Conservation (phyloP, 2,888 invertebrate genomes). For the Atrina japonica region DNA sequence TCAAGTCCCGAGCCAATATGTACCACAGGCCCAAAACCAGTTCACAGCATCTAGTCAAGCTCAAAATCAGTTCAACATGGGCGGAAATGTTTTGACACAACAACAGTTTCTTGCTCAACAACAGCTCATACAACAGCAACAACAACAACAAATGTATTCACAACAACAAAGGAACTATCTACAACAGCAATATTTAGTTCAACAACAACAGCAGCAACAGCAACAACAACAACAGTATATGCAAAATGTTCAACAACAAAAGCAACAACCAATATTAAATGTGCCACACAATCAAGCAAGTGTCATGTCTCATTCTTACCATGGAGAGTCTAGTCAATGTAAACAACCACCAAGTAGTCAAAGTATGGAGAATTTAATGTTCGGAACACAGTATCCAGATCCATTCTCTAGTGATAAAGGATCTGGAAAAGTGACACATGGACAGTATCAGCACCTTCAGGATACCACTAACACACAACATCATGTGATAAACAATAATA, state of each 20-base stretch:
- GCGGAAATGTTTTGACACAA: slow-evolving; percentile 28
- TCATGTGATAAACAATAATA: slow-evolving; percentile 41
- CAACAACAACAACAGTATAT: slow-evolving; percentile 11
- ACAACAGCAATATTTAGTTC: slow-evolving; percentile 55
- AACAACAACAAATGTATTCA: slow-evolving; percentile 42
- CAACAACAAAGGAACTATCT: slow-evolving; percentile 47
- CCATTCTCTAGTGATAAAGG: slow-evolving; percentile 1
- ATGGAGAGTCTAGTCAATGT: slow-evolving; percentile 27
- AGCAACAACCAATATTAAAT: slow-evolving; percentile 19
- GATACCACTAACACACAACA: slow-evolving; percentile 39
- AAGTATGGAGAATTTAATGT: slow-evolving; percentile 38
- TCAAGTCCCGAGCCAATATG: slow-evolving; percentile 25
- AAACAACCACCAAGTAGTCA: slow-evolving; percentile 24
- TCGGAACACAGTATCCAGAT: slow-evolving; percentile 4
- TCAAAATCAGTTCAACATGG: slow-evolving; percentile 41
- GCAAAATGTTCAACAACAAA: slow-evolving; percentile 26
- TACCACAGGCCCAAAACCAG: background rate
- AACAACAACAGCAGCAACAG: slow-evolving; percentile 48
- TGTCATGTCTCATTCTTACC: slow-evolving; percentile 32
- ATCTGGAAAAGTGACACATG: slow-evolving; percentile 29
- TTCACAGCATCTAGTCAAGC: slow-evolving; percentile 27
- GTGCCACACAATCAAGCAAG: slow-evolving; percentile 17
- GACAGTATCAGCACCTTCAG: slow-evolving; percentile 36
- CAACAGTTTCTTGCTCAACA: slow-evolving; percentile 41
- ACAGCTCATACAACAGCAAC: slow-evolving; percentile 39